Percentiles rank a stretch among this genome's conserved stretches.
Conservation (phyloP, 2,113 vertebrate species). For the Hemicordylus capensis region DNA sequence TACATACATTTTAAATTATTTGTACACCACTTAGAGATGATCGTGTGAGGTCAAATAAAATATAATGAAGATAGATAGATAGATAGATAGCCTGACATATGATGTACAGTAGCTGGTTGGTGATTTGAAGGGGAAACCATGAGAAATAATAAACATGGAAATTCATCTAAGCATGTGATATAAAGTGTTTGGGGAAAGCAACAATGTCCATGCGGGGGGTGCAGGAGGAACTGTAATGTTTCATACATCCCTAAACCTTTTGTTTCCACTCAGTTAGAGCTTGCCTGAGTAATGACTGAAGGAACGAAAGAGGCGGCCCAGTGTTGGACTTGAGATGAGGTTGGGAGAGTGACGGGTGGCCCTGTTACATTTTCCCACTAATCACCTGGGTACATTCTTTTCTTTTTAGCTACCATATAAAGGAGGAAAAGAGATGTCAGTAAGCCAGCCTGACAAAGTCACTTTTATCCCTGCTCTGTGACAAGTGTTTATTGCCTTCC, state of each 20-base stretch:
- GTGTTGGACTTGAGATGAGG: background rate
- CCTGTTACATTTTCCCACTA: background rate
- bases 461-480: slow-evolving; percentile 20
- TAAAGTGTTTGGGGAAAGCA: background rate
- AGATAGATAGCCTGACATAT: too few species aligned
- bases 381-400: background rate
- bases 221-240: background rate
- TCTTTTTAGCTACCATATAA: slow-evolving; percentile 5
- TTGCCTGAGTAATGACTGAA: slow-evolving; percentile 5
- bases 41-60: too few species aligned
- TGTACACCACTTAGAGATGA: too few species aligned
- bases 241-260: background rate
- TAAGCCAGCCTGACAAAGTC: slow-evolving; percentile 2
- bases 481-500: background rate
- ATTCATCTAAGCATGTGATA: background rate
- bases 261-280: background rate
- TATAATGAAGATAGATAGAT: too few species aligned
- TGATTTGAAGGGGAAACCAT: background rate
- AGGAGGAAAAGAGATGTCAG: background rate
- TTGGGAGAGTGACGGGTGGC: background rate
- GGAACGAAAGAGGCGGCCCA: background rate
- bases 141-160: background rate
- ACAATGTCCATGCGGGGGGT: background rate
- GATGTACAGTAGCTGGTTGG: background rate
- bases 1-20: too few species aligned